phyloP scores from a whole-genome alignment of 2,113 vertebrate species.

The Fregata magnificens region DNA sequence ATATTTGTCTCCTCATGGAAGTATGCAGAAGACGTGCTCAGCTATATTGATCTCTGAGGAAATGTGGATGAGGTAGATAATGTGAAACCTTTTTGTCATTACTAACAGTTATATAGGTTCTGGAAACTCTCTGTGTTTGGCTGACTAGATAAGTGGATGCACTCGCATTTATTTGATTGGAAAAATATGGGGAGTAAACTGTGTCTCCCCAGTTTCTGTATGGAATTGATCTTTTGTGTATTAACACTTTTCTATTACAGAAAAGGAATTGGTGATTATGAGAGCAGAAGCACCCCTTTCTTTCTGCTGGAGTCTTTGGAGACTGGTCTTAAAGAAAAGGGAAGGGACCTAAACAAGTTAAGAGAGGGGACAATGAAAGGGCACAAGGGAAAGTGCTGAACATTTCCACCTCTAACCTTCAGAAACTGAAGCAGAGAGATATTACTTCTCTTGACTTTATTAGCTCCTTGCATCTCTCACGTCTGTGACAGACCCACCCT shows the following conservation, averaged over 20 bases:
- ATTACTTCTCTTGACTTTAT: neutral
- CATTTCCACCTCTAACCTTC: neutral
- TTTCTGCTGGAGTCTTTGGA: neutral
- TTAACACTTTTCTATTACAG: neutral
- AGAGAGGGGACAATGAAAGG: neutral
- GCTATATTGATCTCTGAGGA: slow-evolving; percentile 63
- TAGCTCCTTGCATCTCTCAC: neutral
- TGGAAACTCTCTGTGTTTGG: slow-evolving; percentile 54
- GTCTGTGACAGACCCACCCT: neutral
- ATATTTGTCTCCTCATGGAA: slow-evolving; percentile 51
- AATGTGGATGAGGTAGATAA: slow-evolving; percentile 67
- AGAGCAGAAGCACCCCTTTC: neutral
- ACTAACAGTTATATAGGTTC: slow-evolving; percentile 49
- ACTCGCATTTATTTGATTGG: slow-evolving; percentile 44
- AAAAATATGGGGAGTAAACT: slow-evolving; percentile 32
- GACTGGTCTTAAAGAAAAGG: neutral
- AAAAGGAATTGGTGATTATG: neutral
- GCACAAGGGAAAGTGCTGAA: neutral
- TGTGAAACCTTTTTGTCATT: slow-evolving; percentile 65
- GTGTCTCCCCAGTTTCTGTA: neutral
- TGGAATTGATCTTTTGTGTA: slow-evolving; percentile 29
- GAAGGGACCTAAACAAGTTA: neutral
- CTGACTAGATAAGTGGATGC: slow-evolving; percentile 58
- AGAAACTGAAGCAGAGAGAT: neutral
- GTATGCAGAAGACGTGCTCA: slow-evolving; percentile 60